phyloP scores from a whole-genome alignment of 2,888 invertebrate species.

The Laothoe populi region DNA sequence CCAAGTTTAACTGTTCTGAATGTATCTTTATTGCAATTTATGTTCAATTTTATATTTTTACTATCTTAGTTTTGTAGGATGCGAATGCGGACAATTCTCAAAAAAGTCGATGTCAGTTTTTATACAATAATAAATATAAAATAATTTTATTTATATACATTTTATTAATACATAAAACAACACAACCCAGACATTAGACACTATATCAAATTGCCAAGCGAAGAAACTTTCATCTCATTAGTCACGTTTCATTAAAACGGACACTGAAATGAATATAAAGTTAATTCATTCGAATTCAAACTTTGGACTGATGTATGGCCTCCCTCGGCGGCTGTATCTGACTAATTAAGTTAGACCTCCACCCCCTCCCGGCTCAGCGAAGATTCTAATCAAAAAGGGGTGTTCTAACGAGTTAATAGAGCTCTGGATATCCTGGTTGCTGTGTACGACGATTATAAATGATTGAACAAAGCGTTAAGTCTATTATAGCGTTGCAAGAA shows the following conservation, averaged over 20 bases:
- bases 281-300: constrained; percentile 72
- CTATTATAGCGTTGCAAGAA: constrained; percentile 79
- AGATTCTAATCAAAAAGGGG: constrained; percentile 55
- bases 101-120: too few species aligned
- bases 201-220: constrained; percentile 21
- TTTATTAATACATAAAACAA: background rate
- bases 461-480: constrained; percentile 82
- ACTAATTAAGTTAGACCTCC: constrained; percentile 51
- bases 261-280: constrained; percentile 68
- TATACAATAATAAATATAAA: too few species aligned
- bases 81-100: too few species aligned
- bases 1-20: too few species aligned
- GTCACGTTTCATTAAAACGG: constrained; percentile 71
- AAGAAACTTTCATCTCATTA: constrained; percentile 56
- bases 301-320: constrained; percentile 74
- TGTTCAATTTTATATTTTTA: too few species aligned
- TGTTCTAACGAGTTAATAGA: constrained; percentile 56
- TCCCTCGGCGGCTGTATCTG: constrained; percentile 41
- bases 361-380: constrained; percentile 45
- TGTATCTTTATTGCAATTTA: too few species aligned
- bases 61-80: too few species aligned
- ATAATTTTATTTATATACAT: background rate
- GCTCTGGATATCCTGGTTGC: constrained; percentile 64
- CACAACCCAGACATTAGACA: constrained; percentile 2
- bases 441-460: constrained; percentile 69